Evolutionary conservation across 2,888 invertebrate species (phyloP), one percentile per base, ranked within the genome.

Genomic region (Hecatera dysodea): DNA sequence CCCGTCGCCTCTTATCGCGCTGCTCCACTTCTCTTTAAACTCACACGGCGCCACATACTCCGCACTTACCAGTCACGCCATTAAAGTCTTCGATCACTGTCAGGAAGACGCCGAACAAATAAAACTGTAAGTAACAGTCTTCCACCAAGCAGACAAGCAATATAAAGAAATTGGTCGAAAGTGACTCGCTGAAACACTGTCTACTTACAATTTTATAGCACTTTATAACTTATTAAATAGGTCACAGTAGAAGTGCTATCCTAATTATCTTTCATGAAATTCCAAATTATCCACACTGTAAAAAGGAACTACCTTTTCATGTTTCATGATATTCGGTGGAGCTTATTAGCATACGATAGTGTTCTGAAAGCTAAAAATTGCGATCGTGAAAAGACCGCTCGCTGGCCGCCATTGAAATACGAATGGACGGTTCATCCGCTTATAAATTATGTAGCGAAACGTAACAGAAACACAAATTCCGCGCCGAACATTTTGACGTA

Each of bases 261-360:
- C 56, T 67, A 80, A 78, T 82, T 71, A 84, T 66, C 46, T 75
- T 82, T 75, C 27, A 72, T 70, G 55, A 65, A 79, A 65, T 72
- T 72, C 42, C 11, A 76, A 75, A 75, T 72, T 67, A 79, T 42
- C 33, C 29, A 27, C 27, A 42, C 50, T 44, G 62, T 44, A 57
- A 80, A 82, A 72, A 62, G 61, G 56, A 60, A 85, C 81, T 78
- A 75, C 81, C 84, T 81, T 84, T 87, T 78, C 69, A 84, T 83
- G 84, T 87, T 89, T 86, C 84, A 85, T 83, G 75, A 77, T 79
- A 77, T 83, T 88, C 87, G 84, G 82, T 77, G 85, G 88, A 83
- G 87, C 91, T 90, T 93, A 93, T 93, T 93, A 93, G 90, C 92
- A 92, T 93, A 90, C 88, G 88, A 92, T 93, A 88, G 88, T 85